Evolutionary conservation across 2,113 vertebrate genomes (phyloP).

Genomic region (Colius striatus): DNA sequence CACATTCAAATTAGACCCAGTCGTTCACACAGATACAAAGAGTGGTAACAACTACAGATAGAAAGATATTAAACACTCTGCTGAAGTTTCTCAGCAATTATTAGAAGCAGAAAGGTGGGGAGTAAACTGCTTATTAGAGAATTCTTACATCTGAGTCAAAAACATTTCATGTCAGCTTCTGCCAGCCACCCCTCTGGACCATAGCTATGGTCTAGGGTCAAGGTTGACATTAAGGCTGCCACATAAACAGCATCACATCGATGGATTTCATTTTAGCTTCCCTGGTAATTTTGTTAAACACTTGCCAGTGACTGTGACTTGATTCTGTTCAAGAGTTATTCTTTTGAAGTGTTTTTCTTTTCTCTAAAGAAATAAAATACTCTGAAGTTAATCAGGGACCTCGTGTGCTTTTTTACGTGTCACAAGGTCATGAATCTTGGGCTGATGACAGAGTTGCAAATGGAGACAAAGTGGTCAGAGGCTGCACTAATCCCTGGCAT

Average conservation of each 20-base stretch:
- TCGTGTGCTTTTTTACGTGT: conserved; percentile 8
- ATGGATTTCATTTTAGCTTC: background rate
- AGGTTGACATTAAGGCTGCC: background rate
- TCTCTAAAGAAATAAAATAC: conserved; percentile 41
- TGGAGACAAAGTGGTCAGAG: conserved; percentile 49
- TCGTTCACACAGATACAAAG: background rate
- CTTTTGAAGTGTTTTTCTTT: conserved; percentile 19
- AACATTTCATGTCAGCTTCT: background rate
- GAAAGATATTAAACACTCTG: background rate
- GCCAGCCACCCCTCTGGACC: background rate
- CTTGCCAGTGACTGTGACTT: conserved; percentile 9
- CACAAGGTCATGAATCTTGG: conserved; percentile 14
- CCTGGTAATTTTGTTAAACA: conserved; percentile 28
- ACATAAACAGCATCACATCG: background rate
- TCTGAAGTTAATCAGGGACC: conserved; percentile 36
- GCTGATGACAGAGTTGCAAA: conserved; percentile 46
- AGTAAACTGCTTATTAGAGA: background rate
- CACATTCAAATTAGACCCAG: background rate
- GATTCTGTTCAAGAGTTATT: conserved; percentile 14
- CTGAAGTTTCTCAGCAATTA: background rate
- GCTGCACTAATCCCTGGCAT: conserved; percentile 48
- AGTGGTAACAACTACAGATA: background rate
- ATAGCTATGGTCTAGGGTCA: background rate
- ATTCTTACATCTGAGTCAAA: background rate
- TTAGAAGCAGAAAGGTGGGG: background rate